Evolutionary conservation across 1,140 invertebrate genomes (phyloP).

Genomic region (Dreissena rostriformis): DNA sequence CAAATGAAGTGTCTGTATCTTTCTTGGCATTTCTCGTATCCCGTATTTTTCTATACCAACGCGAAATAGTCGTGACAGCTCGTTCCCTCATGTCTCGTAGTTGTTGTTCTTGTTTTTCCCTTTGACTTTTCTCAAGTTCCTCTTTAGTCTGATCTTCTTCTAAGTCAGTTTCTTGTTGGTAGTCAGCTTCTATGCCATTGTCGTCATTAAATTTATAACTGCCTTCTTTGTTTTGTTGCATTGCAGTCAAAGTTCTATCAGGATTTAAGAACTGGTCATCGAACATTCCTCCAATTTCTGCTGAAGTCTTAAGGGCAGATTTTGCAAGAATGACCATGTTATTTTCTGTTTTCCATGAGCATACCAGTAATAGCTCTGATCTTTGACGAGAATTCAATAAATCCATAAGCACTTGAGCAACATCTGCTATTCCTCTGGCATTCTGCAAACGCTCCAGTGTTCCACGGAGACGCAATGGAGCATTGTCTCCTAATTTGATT

Average conservation of each 20-base stretch:
- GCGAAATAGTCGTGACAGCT: constrained; percentile 43
- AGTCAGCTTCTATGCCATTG: not conserved
- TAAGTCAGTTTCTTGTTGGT: constrained; percentile 3
- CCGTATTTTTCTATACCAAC: constrained; percentile 36
- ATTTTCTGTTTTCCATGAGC: constrained; percentile 48
- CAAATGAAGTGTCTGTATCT: constrained; percentile 5
- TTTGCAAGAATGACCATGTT: constrained; percentile 8
- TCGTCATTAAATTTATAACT: not conserved
- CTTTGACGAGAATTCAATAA: constrained; percentile 53
- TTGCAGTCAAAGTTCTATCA: not conserved
- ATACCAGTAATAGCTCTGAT: constrained; percentile 57
- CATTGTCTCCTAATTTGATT: constrained; percentile 41
- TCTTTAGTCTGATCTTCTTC: constrained; percentile 51
- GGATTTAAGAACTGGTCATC: constrained; percentile 1
- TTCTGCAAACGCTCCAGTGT: constrained; percentile 46
- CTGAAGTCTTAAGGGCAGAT: not conserved
- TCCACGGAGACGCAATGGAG: constrained; percentile 25
- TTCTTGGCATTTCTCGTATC: constrained; percentile 29
- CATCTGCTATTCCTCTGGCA: constrained; percentile 53
- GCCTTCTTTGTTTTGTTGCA: not conserved
- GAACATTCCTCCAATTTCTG: not conserved
- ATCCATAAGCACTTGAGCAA: constrained; percentile 46
- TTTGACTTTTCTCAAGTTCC: constrained; percentile 53
- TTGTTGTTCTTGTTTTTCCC: constrained; percentile 49
- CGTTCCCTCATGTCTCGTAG: constrained; percentile 39